phyloP scores from a whole-genome alignment of 2,113 vertebrate species.

The Murina feae region DNA sequence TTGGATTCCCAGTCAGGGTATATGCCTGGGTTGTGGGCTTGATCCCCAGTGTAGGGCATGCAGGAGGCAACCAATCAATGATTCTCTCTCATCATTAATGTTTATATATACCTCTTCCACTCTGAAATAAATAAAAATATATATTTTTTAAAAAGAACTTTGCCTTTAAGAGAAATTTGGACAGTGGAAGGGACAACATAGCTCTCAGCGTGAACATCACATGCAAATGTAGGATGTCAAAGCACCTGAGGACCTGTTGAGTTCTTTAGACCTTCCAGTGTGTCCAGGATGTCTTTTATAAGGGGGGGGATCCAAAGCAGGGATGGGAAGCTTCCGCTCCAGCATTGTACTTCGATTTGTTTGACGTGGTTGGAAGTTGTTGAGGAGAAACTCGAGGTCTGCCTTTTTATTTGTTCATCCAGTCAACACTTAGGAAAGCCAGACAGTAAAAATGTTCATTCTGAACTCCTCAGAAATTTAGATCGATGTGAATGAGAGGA shows the following conservation, averaged over 20 bases:
- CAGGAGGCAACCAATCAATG: too few species aligned
- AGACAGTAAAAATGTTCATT: slow-evolving; percentile 54
- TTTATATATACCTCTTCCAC: too few species aligned
- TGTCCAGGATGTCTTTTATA: not conserved
- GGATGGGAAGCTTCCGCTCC: not conserved
- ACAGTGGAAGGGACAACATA: not conserved
- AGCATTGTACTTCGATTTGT: slow-evolving; percentile 6
- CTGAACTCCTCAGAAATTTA: slow-evolving; percentile 50
- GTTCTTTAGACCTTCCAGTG: not conserved
- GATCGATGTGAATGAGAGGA: slow-evolving; percentile 48
- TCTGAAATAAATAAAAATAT: too few species aligned
- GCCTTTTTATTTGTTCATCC: slow-evolving; percentile 53
- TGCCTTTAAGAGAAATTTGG: not conserved
- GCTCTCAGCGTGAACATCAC: not conserved
- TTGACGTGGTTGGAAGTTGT: not conserved
- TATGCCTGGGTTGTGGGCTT: too few species aligned
- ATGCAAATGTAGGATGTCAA: not conserved
- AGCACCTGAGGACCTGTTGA: not conserved
- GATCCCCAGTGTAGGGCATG: too few species aligned
- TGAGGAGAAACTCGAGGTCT: slow-evolving; percentile 32
- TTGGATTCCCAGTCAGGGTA: too few species aligned
- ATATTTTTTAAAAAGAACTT: not conserved
- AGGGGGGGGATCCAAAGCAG: not conserved
- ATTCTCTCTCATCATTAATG: too few species aligned
- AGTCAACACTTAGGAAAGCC: slow-evolving; percentile 42